phyloP scores from a whole-genome alignment of 1,140 invertebrate species.

The Helicoverpa zea region DNA sequence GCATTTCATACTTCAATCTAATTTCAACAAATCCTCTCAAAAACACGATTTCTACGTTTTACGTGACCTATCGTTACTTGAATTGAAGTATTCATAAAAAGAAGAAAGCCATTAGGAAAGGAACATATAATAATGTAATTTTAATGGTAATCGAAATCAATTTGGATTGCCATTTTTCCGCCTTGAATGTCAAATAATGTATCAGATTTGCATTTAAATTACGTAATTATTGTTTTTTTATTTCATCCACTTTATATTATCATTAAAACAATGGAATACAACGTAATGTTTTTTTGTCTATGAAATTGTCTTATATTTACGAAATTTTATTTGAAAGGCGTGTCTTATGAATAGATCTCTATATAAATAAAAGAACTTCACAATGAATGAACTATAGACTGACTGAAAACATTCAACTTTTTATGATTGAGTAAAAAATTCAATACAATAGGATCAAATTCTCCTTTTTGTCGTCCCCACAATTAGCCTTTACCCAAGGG shows the following conservation, averaged over 20 bases:
- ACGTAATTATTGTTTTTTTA: constrained; percentile 9
- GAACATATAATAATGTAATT: constrained; percentile 8
- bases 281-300: too few relatives aligned
- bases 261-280: neutral
- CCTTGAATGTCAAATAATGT: constrained; percentile 30
- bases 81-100: neutral
- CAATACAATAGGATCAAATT: constrained; percentile 27
- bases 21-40: too few relatives aligned
- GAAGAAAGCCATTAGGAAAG: neutral
- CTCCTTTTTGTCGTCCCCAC: neutral
- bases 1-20: too few relatives aligned
- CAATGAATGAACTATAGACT: neutral
- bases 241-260: constrained; percentile 14
- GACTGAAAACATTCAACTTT: neutral
- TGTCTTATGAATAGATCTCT: too few relatives aligned
- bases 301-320: too few relatives aligned
- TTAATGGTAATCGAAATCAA: constrained; percentile 28
- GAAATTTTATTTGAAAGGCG: too few relatives aligned
- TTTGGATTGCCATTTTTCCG: neutral
- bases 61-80: too few relatives aligned
- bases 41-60: too few relatives aligned
- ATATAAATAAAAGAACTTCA: neutral
- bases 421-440: constrained; percentile 12
- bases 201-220: constrained; percentile 16
- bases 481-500: constrained; percentile 27